phyloP scores from a whole-genome alignment of 1,140 invertebrate genomes.

The Nephotettix cincticeps region DNA sequence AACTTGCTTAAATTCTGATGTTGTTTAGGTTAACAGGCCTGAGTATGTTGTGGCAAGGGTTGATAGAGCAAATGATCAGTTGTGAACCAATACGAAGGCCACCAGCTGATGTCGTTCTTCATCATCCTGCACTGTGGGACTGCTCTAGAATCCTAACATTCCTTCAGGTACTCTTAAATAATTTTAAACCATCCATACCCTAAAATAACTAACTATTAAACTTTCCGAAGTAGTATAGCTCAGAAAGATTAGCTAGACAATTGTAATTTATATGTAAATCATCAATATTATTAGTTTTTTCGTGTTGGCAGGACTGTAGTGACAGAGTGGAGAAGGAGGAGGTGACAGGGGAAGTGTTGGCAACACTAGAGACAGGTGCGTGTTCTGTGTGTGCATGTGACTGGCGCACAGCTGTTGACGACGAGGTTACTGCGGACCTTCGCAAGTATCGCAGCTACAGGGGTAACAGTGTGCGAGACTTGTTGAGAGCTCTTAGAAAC shows the following conservation, averaged over 20 bases:
- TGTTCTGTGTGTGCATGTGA: slow-evolving; percentile 71
- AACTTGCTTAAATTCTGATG: too few species aligned
- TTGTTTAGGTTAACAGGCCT: slow-evolving; percentile 13
- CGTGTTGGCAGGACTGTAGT: slow-evolving; percentile 81
- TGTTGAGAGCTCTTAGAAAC: slow-evolving; percentile 92
- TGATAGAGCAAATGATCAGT: slow-evolving; percentile 87
- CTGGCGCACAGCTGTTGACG: slow-evolving; percentile 81
- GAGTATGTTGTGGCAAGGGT: slow-evolving; percentile 50
- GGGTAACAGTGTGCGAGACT: slow-evolving; percentile 81
- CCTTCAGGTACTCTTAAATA: slow-evolving; percentile 68
- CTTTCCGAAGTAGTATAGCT: too few species aligned
- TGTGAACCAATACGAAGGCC: slow-evolving; percentile 70
- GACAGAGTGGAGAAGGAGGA: slow-evolving; percentile 92
- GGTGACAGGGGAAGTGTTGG: slow-evolving; percentile 58
- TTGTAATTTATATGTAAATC: too few species aligned
- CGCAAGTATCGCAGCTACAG: slow-evolving; percentile 88
- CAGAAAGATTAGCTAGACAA: too few species aligned
- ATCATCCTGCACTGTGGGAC: slow-evolving; percentile 94
- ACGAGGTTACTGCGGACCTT: slow-evolving; percentile 82
- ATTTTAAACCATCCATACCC: too few species aligned
- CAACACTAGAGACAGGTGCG: slow-evolving; percentile 68
- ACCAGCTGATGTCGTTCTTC: slow-evolving; percentile 70
- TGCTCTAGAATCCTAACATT: slow-evolving; percentile 81
- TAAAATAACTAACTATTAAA: too few species aligned
- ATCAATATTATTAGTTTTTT: too few species aligned